A percentile compares a stretch with the other conserved stretches of the same genome.
Conservation (phyloP, 1,140 invertebrate species). For the Papilio machaon region DNA sequence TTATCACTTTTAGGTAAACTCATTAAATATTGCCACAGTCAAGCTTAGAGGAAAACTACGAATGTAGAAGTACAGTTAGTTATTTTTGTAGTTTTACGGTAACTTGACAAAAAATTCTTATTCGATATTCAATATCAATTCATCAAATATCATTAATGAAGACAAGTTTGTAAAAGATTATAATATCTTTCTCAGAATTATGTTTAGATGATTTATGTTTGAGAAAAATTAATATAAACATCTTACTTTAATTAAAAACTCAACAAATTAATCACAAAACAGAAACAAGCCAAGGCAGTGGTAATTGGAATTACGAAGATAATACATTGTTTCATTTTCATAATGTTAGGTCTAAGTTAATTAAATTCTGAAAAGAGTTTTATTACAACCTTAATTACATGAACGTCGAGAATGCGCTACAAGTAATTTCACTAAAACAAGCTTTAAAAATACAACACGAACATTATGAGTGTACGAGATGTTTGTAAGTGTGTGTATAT, state of each 20-base stretch:
- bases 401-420: conserved; percentile 29
- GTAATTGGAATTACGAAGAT: conserved; percentile 31
- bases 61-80: not conserved
- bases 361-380: conserved; percentile 37
- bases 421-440: conserved; percentile 36
- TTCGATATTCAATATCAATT: not conserved
- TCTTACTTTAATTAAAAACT: conserved; percentile 8
- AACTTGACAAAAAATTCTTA: not conserved
- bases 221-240: conserved; percentile 13
- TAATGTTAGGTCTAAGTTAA: conserved; percentile 33
- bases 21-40: conserved; percentile 5
- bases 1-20: conserved; percentile 25
- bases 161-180: not conserved
- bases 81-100: not conserved
- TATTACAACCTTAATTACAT: conserved; percentile 37
- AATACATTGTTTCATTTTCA: conserved; percentile 36
- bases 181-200: not conserved
- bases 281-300: conserved; percentile 27
- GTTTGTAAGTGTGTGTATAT: not conserved
- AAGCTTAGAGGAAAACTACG: not conserved
- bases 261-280: conserved; percentile 24
- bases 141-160: not conserved
- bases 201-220: not conserved
- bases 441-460: conserved; percentile 31
- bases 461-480: conserved; percentile 11